phyloP scores from a whole-genome alignment of 2,797 vertebrate genomes.

The Varecia variegata region DNA sequence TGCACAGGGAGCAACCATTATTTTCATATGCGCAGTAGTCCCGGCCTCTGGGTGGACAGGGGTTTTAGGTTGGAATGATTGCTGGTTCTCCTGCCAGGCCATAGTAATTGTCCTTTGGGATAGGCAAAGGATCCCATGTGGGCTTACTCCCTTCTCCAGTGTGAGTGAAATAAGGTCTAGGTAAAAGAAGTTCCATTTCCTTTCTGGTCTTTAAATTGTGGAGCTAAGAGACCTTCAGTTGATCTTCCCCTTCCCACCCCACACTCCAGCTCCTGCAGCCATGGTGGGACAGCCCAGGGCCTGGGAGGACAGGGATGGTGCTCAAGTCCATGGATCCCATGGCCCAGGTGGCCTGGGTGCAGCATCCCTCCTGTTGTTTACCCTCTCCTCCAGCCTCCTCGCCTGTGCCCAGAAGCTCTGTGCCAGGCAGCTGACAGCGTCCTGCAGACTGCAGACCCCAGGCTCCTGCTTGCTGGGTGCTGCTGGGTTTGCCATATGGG shows the following conservation, averaged over 20 bases:
- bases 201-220: neutral
- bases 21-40: neutral
- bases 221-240: neutral
- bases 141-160: neutral
- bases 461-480: neutral
- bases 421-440: too few species aligned
- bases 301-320: too few species aligned
- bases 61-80: neutral
- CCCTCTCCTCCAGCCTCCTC: too few species aligned
- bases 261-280: too few species aligned
- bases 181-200: neutral
- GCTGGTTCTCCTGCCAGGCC: neutral
- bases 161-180: neutral
- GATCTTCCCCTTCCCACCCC: neutral
- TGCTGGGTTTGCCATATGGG: neutral
- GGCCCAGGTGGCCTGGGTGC: neutral
- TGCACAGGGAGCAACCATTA: neutral
- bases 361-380: neutral
- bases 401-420: neutral
- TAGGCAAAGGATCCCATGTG: neutral
- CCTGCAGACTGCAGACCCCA: too few species aligned
- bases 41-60: neutral
- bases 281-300: too few species aligned
- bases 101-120: neutral
- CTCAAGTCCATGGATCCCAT: fast-evolving